Conservation (phyloP, 2,888 invertebrate species). For the Mimachlamys varia region DNA sequence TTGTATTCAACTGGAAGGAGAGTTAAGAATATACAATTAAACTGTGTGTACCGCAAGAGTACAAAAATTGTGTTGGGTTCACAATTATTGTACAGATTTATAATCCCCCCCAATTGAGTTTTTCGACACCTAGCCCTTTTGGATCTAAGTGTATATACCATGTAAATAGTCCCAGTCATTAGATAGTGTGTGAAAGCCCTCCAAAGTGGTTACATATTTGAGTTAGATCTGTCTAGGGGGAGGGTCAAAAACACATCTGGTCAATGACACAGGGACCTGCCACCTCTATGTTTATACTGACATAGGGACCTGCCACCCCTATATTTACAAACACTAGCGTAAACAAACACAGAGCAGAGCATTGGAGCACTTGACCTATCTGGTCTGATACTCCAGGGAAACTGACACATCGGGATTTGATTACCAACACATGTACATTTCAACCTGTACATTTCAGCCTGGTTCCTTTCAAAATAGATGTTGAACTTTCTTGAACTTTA, state of each 20-base stretch:
- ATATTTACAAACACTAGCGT: background rate
- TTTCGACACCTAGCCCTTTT: background rate
- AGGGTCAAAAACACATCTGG: background rate
- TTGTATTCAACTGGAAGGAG: no score
- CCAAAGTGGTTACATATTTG: background rate
- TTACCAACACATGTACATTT: conserved; percentile 26
- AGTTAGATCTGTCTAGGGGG: background rate
- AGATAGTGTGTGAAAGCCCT: background rate
- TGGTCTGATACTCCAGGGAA: background rate
- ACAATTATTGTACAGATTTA: background rate
- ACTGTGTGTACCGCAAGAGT: no score
- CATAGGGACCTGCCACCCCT: conserved; percentile 5
- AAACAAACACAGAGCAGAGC: background rate
- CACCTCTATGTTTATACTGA: background rate
- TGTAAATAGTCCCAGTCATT: background rate
- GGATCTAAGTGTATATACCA: background rate
- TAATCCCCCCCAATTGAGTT: background rate
- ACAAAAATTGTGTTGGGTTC: no score
- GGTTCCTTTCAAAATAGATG: background rate
- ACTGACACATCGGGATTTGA: background rate
- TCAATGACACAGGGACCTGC: conserved; percentile 3
- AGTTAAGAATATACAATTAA: no score
- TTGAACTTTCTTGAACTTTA: background rate
- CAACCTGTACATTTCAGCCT: background rate
- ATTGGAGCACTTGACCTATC: background rate